Base-by-base conservation (phyloP, 2,888 invertebrate species). In the Papilio gigon region DNA sequence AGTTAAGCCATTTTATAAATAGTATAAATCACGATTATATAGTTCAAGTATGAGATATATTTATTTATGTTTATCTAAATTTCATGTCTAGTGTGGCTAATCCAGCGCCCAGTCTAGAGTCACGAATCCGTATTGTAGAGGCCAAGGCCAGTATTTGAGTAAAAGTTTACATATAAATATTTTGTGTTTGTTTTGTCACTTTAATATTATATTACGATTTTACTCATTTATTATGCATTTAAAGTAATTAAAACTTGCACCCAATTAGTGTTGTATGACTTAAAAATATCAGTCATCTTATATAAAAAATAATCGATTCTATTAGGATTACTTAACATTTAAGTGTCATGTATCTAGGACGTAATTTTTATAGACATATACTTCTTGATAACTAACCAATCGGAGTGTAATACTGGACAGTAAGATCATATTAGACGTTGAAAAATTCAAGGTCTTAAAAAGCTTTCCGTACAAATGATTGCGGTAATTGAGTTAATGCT, bases 401-500 rank as follows among this genome's bases (percentile, higher is more conserved):
- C 27, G 2, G 20, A n/a, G 8, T 14, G 14, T 14, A 4, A 50
- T 14, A 25, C 14, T 0, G n/a, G n/a, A n/a, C n/a, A n/a, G n/a
- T n/a, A n/a, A n/a, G n/a, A n/a, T n/a, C n/a, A n/a, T n/a, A 14
- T 56, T n/a, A n/a, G 8, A 4, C n/a, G 27, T 27, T 53, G 1
- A 27, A 25, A 25, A 37, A 64, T 27, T 12, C 8, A 1, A 8
- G 9, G 0, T 14, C 22, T 6, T 22, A 5, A n/a, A 27, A 27
- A 27, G 8, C 30, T 1, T 12, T 12, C n/a, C 27, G 53, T 53
- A 53, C 53, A 40, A 59, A 30, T 53, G 22, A 25, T 66, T 35
- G 25, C 56, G 62, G 22, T 44, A 56, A 44, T 59, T 35, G n/a
- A 50, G 59, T 60, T 60, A 30, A 65, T 25, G 33, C 25, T 50